These are phyloP conservation scores for Scotopteryx bipunctaria DNA, from an alignment of 2,888 invertebrate species.

Conservation along the genomic window DNA sequence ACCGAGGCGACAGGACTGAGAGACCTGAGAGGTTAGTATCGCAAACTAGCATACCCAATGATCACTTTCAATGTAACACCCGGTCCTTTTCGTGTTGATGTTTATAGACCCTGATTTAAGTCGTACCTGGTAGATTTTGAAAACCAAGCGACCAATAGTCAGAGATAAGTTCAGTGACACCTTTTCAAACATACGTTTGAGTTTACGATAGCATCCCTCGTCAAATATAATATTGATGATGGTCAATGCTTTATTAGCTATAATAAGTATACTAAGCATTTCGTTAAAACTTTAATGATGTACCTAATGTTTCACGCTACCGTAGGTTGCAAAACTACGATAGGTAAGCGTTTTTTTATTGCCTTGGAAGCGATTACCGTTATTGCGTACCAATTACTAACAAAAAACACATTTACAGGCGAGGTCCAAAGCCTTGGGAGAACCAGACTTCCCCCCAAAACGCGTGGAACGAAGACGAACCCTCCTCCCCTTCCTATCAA, in stretches of 20 bases:
- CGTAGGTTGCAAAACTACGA: neutral
- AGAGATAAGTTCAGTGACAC: no score
- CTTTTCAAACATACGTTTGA: no score
- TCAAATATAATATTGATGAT: no score
- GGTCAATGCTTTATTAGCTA: no score
- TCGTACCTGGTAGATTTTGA: no score
- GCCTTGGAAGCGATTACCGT: neutral
- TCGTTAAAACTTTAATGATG: neutral
- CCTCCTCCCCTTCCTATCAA: conserved; percentile 35
- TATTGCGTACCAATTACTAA: neutral
- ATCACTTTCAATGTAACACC: no score
- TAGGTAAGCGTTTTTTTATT: neutral
- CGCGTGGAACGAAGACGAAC: conserved; percentile 47
- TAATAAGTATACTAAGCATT: neutral
- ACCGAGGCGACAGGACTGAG: conserved; percentile 53
- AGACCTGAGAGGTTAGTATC: conserved; percentile 46
- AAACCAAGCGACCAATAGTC: no score
- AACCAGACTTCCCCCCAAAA: conserved; percentile 37
- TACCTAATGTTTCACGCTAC: neutral
- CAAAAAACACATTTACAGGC: conserved; percentile 8
- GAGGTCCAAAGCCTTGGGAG: conserved; percentile 60
- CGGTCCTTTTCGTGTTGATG: no score
- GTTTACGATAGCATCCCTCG: no score
- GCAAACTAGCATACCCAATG: no score
- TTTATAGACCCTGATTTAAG: no score